phyloP scores from a whole-genome alignment of 2,888 invertebrate species.

The Ornithoptera priamus region DNA sequence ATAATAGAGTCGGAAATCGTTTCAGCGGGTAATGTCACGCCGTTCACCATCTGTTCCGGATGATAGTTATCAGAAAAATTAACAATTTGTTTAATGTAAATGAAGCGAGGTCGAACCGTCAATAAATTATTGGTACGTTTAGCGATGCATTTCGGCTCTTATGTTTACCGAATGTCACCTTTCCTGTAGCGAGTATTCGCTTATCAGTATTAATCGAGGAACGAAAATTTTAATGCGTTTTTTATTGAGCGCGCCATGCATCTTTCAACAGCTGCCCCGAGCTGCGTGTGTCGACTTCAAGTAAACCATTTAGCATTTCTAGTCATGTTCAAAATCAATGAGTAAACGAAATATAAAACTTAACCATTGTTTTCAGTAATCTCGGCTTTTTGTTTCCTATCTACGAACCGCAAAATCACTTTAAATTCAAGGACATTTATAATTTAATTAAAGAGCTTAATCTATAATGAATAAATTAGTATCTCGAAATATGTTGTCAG shows the following conservation, averaged over 20 bases:
- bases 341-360: conserved; percentile 23
- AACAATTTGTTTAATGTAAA: conserved; percentile 81
- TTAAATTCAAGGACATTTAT: not conserved
- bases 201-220: conserved; percentile 65
- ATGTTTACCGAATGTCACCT: conserved; percentile 77
- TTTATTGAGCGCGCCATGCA: conserved; percentile 48
- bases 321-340: conserved; percentile 27
- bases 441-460: too few species aligned
- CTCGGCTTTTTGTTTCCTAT: conserved; percentile 12
- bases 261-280: conserved; percentile 55
- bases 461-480: not conserved
- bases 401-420: not conserved
- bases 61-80: conserved; percentile 78
- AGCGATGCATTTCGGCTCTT: conserved; percentile 66
- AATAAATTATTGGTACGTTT: conserved; percentile 74
- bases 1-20: conserved; percentile 37
- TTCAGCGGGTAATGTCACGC: conserved; percentile 35
- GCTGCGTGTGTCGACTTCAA: conserved; percentile 29
- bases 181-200: conserved; percentile 60
- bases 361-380: conserved; percentile 22
- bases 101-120: conserved; percentile 71
- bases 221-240: conserved; percentile 58
- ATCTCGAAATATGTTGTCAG: not conserved
- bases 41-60: conserved; percentile 73
- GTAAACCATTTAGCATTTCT: conserved; percentile 26